phyloP scores from a whole-genome alignment of 2,797 vertebrate genomes.

The Chiroxiphia lanceolata region DNA sequence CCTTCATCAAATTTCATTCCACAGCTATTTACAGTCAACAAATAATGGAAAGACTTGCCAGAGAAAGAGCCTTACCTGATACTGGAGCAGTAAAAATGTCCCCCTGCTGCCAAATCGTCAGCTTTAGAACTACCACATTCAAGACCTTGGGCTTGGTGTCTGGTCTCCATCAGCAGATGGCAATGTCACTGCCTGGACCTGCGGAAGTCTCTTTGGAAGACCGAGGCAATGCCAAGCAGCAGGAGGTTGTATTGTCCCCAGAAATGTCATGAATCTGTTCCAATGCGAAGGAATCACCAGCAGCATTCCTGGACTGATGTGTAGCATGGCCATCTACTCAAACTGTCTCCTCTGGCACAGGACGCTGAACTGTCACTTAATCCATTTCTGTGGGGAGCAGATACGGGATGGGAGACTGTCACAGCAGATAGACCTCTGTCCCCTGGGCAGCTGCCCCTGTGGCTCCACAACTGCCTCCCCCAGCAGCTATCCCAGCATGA shows the following conservation, averaged over 20 bases:
- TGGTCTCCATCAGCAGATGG: background rate
- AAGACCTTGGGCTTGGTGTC: background rate
- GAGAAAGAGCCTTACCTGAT: background rate
- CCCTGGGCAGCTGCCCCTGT: background rate
- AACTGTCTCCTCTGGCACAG: background rate
- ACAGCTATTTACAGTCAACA: background rate
- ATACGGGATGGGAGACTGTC: background rate
- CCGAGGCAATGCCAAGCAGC: background rate
- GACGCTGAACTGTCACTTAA: background rate
- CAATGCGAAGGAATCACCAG: background rate
- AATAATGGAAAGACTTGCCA: background rate
- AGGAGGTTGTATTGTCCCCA: background rate
- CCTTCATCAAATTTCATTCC: background rate
- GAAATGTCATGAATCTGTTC: background rate
- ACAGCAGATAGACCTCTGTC: background rate
- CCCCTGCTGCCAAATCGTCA: background rate
- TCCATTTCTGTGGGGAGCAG: background rate
- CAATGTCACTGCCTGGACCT: background rate
- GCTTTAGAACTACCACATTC: fast-evolving
- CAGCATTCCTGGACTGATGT: background rate
- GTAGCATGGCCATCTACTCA: background rate
- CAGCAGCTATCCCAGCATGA: background rate
- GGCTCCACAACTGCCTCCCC: background rate
- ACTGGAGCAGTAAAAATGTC: background rate
- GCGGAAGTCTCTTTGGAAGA: background rate